Conservation (phyloP, 2,797 vertebrate species). For the Hydrocynus forskahlii region DNA sequence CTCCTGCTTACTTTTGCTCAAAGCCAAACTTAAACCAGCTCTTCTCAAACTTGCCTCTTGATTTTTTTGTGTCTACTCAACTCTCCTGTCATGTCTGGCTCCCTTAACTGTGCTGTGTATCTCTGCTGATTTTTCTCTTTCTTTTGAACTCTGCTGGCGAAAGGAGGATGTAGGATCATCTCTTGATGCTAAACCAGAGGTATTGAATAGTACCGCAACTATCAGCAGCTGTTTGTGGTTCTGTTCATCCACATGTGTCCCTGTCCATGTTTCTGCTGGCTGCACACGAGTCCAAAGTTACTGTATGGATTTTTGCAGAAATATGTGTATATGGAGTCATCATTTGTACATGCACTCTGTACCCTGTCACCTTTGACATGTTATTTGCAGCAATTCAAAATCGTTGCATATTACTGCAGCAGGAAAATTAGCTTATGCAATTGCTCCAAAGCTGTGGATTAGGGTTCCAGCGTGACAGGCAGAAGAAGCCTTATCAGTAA, state of each 20-base stretch:
- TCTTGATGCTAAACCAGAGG: constrained; percentile 80
- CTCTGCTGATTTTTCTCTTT: constrained; percentile 56
- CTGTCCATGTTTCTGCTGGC: not conserved
- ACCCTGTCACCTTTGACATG: not conserved
- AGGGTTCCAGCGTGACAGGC: constrained; percentile 2
- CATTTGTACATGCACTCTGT: not conserved
- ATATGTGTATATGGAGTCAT: not conserved
- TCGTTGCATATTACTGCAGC: not conserved
- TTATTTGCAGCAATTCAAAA: not conserved
- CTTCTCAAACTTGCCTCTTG: constrained; percentile 9
- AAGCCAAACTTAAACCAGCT: constrained; percentile 3
- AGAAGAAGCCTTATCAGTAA: constrained; percentile 18
- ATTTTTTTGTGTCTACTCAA: constrained; percentile 21
- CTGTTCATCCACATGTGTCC: constrained; percentile 30
- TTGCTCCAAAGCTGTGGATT: constrained; percentile 25
- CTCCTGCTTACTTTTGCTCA: not conserved
- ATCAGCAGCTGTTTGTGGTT: constrained; percentile 49
- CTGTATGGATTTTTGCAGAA: not conserved
- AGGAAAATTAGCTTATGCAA: constrained; percentile 3
- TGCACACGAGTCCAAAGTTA: not conserved
- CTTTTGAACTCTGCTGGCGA: constrained; percentile 67
- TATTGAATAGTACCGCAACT: constrained; percentile 68
- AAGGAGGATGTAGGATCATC: constrained; percentile 77
- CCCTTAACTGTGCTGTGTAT: constrained; percentile 1
- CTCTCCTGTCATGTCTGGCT: constrained; percentile 26